Evolutionary conservation across 1,140 invertebrate species (phyloP), one percentile per base, ranked within the genome.

Genomic region (Drosophila bocki): DNA sequence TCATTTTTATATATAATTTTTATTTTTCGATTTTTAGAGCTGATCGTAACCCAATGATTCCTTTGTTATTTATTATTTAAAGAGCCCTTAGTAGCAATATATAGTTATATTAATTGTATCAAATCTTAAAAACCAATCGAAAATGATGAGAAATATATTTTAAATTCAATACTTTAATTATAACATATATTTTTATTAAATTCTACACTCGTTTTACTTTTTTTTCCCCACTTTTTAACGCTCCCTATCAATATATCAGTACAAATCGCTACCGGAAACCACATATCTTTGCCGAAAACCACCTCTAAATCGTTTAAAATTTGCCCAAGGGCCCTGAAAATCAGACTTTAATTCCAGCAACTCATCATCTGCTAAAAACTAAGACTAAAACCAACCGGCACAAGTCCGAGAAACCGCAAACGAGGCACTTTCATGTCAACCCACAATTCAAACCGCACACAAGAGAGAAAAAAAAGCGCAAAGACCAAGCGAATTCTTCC

Each of bases 341-440:
- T 72, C 54, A 39, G 37, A 22, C 50, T 42, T 56, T 77, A 69
- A 77, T 78, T 77, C 33, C 56, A 50, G 17, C 42, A 54, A 69
- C 75, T 60, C 42, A 78, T 78, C 75, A 78, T 78, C 75, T 33
- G 48, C 58, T 19, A 15, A 69, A 68, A 54, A n/a, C 62, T 15
- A 3, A 54, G 35, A 54, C 53, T 54, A 54, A 54, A 37, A 12
- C n/a, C 22, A 13, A 13, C n/a, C 29, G 22, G 22, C 33, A 29
- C 44, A 19, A n/a, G 48, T 19, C 35, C 13, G 41, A 54, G 26
- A 11, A 37, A 78, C 75, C 75, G 37, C 82, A 88, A 86, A 86
- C 82, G 83, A 83, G 80, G 54, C 76, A 80, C 75, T 86, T 75
- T 60, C 83, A 83, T 86, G 83, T 87, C 60, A 87, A 83, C 75